Base-by-base conservation (phyloP, 2,113 vertebrate species). In the Siniperca knerii region DNA sequence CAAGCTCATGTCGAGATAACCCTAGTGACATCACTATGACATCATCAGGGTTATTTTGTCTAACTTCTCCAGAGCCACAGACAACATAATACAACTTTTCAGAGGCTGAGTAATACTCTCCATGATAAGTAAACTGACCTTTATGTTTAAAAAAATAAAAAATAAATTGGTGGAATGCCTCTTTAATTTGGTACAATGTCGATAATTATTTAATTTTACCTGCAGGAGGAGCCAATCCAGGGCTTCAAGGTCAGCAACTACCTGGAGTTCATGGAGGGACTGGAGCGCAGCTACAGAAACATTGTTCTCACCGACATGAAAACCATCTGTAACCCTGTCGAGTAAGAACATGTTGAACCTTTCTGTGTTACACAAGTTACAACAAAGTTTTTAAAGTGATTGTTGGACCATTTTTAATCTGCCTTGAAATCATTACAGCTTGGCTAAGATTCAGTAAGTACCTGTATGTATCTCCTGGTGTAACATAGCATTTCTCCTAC, bases 171-270 rank as follows among this genome's bases (percentile, higher is more conserved):
- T 46, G 16, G 18, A 60, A 8, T 74, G 37, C 1, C 54, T 46
- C 33, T 44, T 65, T 64, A 52, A 70, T 65, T 13, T 46, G 16
- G 5, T 37, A 9, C 1, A 20, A 6, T 40, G 25, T 29, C 4
- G 9, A 16, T 12, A 52, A 75, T 8, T 42, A 20, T 74, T 77
- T 73, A 16, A 78, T 61, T 77, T 29, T 6, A 1, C 89, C 64
- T 89, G 65, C 94, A 99, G 98, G 98, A 99, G 94, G 97, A 99
- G 95, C 96, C 98, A 11, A 95, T 99, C 75, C 92, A 75, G 81
- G 96, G 96, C 55, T 99, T 99, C 95, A 95, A 86, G 89, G 94
- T 99, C 85, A 94, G 96, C 61, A 84, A 96, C 89, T 96, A 98
- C 84, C 90, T 99, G 94, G 96, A 96, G 75, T 98, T 96, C 90